These are phyloP conservation scores for Ricordea florida DNA, from an alignment of 92 coral and sea anemone genomes.

Conservation along the genomic window DNA sequence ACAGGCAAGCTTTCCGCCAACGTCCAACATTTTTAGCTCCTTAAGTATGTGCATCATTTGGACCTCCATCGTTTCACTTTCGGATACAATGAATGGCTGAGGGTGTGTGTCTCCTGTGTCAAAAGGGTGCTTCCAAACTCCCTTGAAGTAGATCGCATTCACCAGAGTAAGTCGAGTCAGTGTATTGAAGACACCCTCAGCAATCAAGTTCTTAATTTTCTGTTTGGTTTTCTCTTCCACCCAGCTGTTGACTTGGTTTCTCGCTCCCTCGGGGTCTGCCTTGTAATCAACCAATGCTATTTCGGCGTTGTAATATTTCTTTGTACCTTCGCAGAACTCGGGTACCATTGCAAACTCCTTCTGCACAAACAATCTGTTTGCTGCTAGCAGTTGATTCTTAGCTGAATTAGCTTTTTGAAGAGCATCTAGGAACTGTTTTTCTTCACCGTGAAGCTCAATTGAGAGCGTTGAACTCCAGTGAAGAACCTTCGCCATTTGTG, in stretches of 20 bases:
- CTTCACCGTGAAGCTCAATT: constrained; percentile 56
- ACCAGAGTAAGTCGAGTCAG: constrained; percentile 70
- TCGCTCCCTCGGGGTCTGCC: constrained; percentile 64
- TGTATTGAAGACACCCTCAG: constrained; percentile 43
- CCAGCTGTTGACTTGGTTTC: constrained; percentile 77
- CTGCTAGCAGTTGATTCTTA: constrained; percentile 62
- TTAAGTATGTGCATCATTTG: constrained; percentile 77
- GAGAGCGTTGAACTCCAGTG: constrained; percentile 67
- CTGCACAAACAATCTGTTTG: constrained; percentile 82
- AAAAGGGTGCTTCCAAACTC: constrained; percentile 79
- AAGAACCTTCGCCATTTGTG: constrained; percentile 71
- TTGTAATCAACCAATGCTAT: constrained; percentile 80
- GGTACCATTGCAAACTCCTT: constrained; percentile 54
- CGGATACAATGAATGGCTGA: constrained; percentile 53
- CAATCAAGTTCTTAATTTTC: constrained; percentile 71
- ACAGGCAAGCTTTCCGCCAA: constrained; percentile 36
- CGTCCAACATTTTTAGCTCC: constrained; percentile 40
- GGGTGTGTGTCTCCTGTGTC: constrained; percentile 35
- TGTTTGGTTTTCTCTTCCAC: constrained; percentile 83
- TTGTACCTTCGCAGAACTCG: constrained; percentile 64
- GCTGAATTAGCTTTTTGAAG: constrained; percentile 48
- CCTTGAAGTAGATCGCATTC: constrained; percentile 93
- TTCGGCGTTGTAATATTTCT: constrained; percentile 71
- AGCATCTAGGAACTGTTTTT: constrained; percentile 59
- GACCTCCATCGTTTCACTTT: constrained; percentile 40